Conservation (phyloP, 2,113 vertebrate species). For the Hippocampus barbouri region DNA sequence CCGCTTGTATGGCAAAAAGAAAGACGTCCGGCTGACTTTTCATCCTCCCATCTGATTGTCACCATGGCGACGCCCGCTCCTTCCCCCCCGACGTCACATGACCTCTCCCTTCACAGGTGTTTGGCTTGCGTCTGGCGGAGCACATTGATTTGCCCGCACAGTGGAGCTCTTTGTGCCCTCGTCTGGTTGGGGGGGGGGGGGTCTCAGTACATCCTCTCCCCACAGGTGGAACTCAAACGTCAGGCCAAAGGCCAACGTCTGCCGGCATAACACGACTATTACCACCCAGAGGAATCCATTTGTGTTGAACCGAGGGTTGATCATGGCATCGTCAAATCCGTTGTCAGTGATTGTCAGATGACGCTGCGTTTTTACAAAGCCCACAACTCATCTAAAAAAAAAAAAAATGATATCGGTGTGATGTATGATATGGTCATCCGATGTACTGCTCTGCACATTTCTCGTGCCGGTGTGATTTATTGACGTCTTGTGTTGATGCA, state of each 20-base stretch:
- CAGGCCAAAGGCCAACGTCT: constrained; percentile 21
- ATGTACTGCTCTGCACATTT: background rate
- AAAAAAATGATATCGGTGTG: too few relatives aligned
- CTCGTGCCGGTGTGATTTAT: background rate
- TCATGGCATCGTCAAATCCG: constrained; percentile 13
- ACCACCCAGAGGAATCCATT: constrained; percentile 17
- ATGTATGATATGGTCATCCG: background rate
- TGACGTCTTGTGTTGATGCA: background rate
- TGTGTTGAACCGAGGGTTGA: constrained; percentile 18
- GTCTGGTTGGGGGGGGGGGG: constrained; percentile 49
- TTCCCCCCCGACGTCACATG: constrained; percentile 40
- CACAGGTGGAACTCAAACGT: constrained; percentile 62
- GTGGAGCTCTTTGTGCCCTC: constrained; percentile 60
- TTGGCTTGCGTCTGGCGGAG: constrained; percentile 56
- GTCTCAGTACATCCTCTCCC: constrained; percentile 47
- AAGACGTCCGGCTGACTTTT: constrained; percentile 10
- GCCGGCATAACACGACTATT: constrained; percentile 16
- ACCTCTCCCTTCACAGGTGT: constrained; percentile 63
- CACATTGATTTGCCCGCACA: constrained; percentile 66
- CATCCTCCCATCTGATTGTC: constrained; percentile 30
- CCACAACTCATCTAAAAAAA: too few relatives aligned
- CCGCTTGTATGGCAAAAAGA: background rate
- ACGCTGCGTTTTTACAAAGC: constrained; percentile 8
- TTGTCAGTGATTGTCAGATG: constrained; percentile 14
- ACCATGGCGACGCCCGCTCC: constrained; percentile 32